Base-by-base conservation (phyloP, 2,888 invertebrate species). In the Flexamia atlantica region DNA sequence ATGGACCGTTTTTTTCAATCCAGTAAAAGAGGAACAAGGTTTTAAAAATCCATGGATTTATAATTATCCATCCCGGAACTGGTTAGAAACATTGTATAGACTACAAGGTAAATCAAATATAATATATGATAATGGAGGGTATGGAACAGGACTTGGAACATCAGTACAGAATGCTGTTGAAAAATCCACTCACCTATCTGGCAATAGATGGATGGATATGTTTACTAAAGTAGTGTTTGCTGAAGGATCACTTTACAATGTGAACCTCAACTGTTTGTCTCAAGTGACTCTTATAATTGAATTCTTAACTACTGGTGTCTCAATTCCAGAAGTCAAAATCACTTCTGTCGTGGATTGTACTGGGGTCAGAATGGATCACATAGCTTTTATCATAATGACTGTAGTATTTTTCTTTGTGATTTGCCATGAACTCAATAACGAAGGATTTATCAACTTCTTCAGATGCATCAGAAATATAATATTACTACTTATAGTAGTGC, bases 101-200 rank as follows among this genome's bases (percentile, higher is more conserved):
- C 64, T 64, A 30, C 64, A 28, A 14, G 64, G 64, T 28, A 9
- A 28, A 17, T 64, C 64, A 10, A n/a, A 28, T 17, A 64, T 28
- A 28, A 20, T 64, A 1, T 64, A 64, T 17, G 30, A 64, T 14
- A 64, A 64, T 64, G 64, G 64, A 28, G 64, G 64, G 17, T 64
- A 64, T 30, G n/a, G n/a, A 5, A 20, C 64, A 17, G n/a, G 5
- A 30, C 12, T 64, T 64, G 64, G 28, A 30, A 30, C 28, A 1
- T 28, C 64, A 28, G 30, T 64, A 64, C 25, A 64, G 30, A n/a
- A 64, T 28, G 20, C 64, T 14, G 64, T 64, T 14, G 4, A 28
- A 17, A 28, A 2, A 28, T 14, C 17, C 25, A 28, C 64, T 28
- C 64, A 64, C 5, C 12, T 64, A 28, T 9, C n/a, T 25, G 64